Percentiles rank a stretch among this genome's conserved stretches.
These are phyloP conservation scores for Physeter macrocephalus DNA, from an alignment of 2,113 vertebrate species.

Conservation along the genomic window DNA sequence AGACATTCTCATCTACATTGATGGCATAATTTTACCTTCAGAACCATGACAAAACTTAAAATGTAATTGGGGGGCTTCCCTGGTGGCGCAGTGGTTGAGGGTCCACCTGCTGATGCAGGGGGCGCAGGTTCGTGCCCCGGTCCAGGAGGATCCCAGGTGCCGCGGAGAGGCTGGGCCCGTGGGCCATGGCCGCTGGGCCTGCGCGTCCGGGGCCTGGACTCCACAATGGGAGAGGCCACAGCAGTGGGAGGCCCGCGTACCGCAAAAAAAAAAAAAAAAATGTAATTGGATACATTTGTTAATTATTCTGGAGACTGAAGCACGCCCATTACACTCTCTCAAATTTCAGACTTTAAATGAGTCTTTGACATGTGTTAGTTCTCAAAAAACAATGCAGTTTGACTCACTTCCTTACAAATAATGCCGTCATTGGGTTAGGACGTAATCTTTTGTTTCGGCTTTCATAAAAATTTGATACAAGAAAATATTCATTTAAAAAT, in stretches of 20 bases:
- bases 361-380: background rate
- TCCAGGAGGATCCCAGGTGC: too few species aligned
- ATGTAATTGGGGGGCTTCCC: background rate
- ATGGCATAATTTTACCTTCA: background rate
- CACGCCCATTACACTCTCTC: background rate
- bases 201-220: too few species aligned
- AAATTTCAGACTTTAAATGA: conserved; percentile 14
- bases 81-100: too few species aligned
- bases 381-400: background rate
- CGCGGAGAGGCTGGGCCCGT: too few species aligned
- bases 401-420: background rate
- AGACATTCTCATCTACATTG: background rate
- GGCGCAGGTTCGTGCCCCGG: too few species aligned
- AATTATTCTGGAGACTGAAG: background rate
- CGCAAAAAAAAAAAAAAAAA: too few species aligned
- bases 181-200: too few species aligned
- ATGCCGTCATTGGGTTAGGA: background rate
- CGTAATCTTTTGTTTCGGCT: background rate
- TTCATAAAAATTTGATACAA: background rate
- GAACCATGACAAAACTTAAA: background rate
- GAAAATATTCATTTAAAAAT: background rate
- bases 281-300: background rate
- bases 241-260: too few species aligned
- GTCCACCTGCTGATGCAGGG: too few species aligned
- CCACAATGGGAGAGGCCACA: too few species aligned